Evolutionary conservation across 2,113 vertebrate genomes (phyloP).

Genomic region (Notothenia coriiceps): DNA sequence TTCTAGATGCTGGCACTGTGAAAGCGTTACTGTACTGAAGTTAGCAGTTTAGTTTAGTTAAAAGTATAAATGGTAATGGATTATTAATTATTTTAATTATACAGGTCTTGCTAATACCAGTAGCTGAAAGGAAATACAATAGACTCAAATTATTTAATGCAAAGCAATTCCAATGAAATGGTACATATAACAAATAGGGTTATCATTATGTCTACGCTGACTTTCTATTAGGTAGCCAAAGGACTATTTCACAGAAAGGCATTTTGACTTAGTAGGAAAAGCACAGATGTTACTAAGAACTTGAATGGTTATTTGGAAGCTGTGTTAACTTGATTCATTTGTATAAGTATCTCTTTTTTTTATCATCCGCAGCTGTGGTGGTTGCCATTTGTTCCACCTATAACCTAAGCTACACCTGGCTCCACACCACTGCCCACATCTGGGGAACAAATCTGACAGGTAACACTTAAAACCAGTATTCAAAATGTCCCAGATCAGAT

Average conservation of each 20-base stretch:
- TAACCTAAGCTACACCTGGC: neutral
- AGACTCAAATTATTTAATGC: neutral
- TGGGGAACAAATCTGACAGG: neutral
- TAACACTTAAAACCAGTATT: neutral
- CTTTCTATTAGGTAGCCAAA: neutral
- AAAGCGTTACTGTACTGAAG: conserved; percentile 4
- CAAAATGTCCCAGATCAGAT: neutral
- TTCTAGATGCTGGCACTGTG: conserved; percentile 28
- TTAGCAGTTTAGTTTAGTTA: conserved; percentile 8
- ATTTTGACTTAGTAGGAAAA: neutral
- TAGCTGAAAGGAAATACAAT: neutral
- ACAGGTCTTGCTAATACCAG: neutral
- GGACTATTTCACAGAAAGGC: neutral
- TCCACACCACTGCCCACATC: neutral
- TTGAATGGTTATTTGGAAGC: neutral
- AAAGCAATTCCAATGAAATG: neutral
- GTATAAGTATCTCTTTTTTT: neutral
- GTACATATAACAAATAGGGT: neutral
- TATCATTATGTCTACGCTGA: neutral
- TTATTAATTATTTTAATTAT: conserved; percentile 11
- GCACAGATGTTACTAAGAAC: neutral
- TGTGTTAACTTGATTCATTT: neutral
- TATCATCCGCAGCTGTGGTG: neutral
- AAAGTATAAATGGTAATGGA: neutral
- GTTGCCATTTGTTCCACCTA: neutral